Conservation (phyloP, 2,888 invertebrate genomes). For the Chironomus riparius region DNA sequence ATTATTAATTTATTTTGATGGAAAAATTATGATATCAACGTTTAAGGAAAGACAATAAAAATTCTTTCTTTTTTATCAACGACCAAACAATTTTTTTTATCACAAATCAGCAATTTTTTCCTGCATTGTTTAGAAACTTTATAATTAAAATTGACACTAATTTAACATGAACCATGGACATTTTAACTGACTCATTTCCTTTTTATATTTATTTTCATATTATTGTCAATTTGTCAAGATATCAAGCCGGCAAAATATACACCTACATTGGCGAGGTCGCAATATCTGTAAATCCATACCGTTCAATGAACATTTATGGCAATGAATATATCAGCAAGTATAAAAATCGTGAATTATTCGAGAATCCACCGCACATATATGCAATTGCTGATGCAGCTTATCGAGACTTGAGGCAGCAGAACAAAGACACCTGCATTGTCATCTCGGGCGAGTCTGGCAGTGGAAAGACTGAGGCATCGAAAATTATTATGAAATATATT, state of each 20-base stretch:
- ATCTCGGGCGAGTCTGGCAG: slow-evolving; percentile 97
- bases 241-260: slow-evolving; percentile 85
- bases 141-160: no score
- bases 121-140: no score
- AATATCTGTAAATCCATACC: slow-evolving; percentile 96
- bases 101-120: no score
- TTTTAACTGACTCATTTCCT: not conserved
- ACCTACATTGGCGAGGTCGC: slow-evolving; percentile 98
- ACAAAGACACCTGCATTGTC: slow-evolving; percentile 92
- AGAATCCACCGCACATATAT: slow-evolving; percentile 93
- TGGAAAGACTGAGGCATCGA: slow-evolving; percentile 98
- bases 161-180: no score
- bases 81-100: no score
- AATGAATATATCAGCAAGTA: slow-evolving; percentile 78
- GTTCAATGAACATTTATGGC: slow-evolving; percentile 85
- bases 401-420: slow-evolving; percentile 81
- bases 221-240: slow-evolving; percentile 52
- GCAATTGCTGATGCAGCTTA: slow-evolving; percentile 98
- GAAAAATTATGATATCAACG: not conserved
- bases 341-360: slow-evolving; percentile 91
- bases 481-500: slow-evolving; percentile 97
- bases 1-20: not conserved
- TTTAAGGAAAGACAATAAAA: no score
- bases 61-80: no score
- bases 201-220: not conserved